These are phyloP conservation scores for Hylomyscus alleni DNA, from an alignment of 2,797 vertebrate genomes.

Conservation along the genomic window DNA sequence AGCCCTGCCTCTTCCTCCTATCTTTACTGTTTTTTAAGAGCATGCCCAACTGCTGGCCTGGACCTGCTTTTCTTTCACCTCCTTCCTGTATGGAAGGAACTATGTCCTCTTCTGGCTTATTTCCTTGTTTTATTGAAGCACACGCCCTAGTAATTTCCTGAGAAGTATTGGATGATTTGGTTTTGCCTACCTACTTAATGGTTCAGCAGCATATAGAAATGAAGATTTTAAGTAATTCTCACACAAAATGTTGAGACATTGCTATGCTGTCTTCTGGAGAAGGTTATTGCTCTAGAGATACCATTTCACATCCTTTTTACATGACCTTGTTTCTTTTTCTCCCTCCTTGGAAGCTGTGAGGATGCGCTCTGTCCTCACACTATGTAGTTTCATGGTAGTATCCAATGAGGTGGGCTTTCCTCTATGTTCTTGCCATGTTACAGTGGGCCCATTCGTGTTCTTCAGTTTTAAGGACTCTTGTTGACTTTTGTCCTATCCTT, in stretches of 20 bases:
- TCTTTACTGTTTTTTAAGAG: not conserved
- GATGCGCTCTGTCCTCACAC: not conserved
- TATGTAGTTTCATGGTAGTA: not conserved
- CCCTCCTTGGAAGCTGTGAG: not conserved
- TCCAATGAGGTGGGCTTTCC: not conserved
- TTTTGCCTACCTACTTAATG: conserved; percentile 11
- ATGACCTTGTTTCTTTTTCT: conserved; percentile 26
- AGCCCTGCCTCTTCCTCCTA: not conserved
- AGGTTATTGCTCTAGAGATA: not conserved
- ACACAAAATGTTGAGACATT: not conserved
- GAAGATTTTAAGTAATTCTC: conserved; percentile 37
- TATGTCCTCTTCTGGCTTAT: not conserved
- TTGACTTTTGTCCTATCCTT: not conserved
- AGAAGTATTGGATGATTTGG: conserved; percentile 31
- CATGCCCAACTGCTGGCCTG: not conserved
- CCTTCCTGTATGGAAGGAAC: not conserved
- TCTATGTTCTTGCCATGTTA: not conserved
- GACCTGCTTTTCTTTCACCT: not conserved
- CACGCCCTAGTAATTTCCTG: not conserved
- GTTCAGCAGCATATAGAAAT: conserved; percentile 8
- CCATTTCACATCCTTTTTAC: not conserved
- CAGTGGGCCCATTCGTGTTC: not conserved
- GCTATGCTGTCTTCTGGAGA: not conserved
- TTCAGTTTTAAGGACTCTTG: not conserved
- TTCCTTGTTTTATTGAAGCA: not conserved